Evolutionary conservation across 2,797 vertebrate species (phyloP).

Genomic region (Salarias fasciatus): DNA sequence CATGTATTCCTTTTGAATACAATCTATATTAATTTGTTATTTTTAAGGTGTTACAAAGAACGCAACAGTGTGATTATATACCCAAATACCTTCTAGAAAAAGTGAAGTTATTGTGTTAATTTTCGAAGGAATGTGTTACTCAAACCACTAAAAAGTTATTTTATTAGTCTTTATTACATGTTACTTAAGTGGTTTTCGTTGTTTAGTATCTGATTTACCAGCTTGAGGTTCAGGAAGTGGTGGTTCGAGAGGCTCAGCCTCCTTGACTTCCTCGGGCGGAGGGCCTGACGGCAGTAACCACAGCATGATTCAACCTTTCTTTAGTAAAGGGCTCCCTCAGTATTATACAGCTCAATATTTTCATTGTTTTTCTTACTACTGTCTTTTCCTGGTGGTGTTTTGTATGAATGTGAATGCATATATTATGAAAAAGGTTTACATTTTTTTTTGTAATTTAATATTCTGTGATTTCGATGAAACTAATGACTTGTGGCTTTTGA

Average conservation of each 20-base stretch:
- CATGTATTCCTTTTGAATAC: not conserved
- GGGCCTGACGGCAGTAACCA: slow-evolving; percentile 40
- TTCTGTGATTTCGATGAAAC: not conserved
- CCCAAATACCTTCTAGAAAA: not conserved
- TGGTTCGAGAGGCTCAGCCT: slow-evolving; percentile 25
- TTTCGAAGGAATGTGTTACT: not conserved
- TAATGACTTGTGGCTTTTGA: not conserved
- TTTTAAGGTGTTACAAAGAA: slow-evolving; percentile 4
- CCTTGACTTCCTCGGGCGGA: slow-evolving; percentile 16
- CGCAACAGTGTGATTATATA: not conserved
- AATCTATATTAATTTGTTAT: not conserved
- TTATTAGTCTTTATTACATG: slow-evolving; percentile 24
- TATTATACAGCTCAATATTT: not conserved
- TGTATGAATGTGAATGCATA: slow-evolving; percentile 20
- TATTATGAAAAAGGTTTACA: slow-evolving; percentile 7
- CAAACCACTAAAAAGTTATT: slow-evolving; percentile 1
- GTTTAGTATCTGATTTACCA: slow-evolving; percentile 34
- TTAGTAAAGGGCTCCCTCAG: not conserved
- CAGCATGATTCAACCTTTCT: slow-evolving; percentile 17
- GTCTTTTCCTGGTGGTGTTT: slow-evolving; percentile 5
- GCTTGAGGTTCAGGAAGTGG: slow-evolving; percentile 21
- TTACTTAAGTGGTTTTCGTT: slow-evolving; percentile 17
- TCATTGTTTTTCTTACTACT: slow-evolving; percentile 36
- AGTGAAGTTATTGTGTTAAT: not conserved
- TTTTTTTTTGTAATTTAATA: not conserved